Evolutionary conservation across 2,888 invertebrate genomes (phyloP).

Genomic region (Drosophila rellima): DNA sequence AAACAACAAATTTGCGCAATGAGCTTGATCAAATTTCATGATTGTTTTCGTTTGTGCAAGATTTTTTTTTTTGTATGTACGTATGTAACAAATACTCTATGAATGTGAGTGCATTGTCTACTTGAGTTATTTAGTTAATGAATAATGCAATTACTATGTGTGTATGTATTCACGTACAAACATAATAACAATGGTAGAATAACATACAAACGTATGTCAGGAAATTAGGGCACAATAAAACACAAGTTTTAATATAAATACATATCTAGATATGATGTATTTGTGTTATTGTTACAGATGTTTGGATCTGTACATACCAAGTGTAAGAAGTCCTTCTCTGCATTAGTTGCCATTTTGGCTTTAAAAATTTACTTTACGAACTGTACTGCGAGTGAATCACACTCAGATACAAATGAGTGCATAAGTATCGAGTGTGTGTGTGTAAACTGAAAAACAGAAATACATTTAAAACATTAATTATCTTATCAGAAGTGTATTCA

Average conservation of each 20-base stretch:
- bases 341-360: slow-evolving; percentile 63
- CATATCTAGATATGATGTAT: slow-evolving; percentile 2
- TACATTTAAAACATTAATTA: slow-evolving; percentile 54
- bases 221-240: background rate
- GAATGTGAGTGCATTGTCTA: background rate
- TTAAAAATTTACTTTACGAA: slow-evolving; percentile 29
- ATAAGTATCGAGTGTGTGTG: slow-evolving; percentile 30
- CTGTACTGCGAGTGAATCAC: slow-evolving; percentile 49
- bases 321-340: slow-evolving; percentile 70
- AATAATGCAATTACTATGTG: slow-evolving; percentile 8
- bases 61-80: background rate
- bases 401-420: slow-evolving; percentile 32
- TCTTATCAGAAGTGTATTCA: slow-evolving; percentile 53
- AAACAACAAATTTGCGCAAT: slow-evolving; percentile 8
- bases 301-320: slow-evolving; percentile 61
- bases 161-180: slow-evolving; percentile 19
- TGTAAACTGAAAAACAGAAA: slow-evolving; percentile 42
- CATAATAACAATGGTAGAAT: background rate
- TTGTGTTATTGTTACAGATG: slow-evolving; percentile 30
- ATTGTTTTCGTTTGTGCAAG: background rate
- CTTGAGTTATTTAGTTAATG: slow-evolving; percentile 9
- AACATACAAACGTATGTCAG: background rate
- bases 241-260: slow-evolving; percentile 1
- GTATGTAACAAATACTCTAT: background rate
- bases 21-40: background rate